Conservation (phyloP, 2,888 invertebrate genomes). For the Synanthedon formicaeformis region DNA sequence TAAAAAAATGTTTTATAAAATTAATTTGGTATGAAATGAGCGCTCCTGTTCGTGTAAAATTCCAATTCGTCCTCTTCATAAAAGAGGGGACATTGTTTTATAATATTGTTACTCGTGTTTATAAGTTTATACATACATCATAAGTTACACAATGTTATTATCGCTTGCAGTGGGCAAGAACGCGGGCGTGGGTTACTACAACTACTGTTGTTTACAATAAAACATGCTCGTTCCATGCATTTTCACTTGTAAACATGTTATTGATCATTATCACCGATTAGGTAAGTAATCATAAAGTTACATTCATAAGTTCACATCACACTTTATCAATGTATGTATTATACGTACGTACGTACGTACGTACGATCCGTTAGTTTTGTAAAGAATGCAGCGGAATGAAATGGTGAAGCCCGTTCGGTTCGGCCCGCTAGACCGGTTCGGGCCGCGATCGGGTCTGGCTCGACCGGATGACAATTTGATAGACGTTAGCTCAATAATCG, state of each 20-base stretch:
- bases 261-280: neutral
- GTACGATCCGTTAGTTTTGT: conserved; percentile 50
- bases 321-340: too few relatives aligned
- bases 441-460: conserved; percentile 39
- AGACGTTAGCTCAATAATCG: conserved; percentile 42
- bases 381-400: conserved; percentile 65
- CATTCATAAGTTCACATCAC: too few relatives aligned
- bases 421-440: conserved; percentile 53
- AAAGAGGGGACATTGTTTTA: too few relatives aligned
- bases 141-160: conserved; percentile 16
- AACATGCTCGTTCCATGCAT: neutral
- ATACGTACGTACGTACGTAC: too few relatives aligned
- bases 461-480: conserved; percentile 53
- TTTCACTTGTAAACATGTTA: neutral
- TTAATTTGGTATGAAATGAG: too few relatives aligned
- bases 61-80: too few relatives aligned
- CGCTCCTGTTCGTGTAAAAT: too few relatives aligned
- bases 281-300: neutral
- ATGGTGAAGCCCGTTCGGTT: conserved; percentile 43
- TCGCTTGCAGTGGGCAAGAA: conserved; percentile 32
- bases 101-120: neutral
- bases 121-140: too few relatives aligned
- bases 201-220: neutral
- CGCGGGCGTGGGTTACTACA: conserved; percentile 16
- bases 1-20: too few relatives aligned